Evolutionary conservation across 2,797 vertebrate species (phyloP).

Genomic region (Nyctalus aviator): DNA sequence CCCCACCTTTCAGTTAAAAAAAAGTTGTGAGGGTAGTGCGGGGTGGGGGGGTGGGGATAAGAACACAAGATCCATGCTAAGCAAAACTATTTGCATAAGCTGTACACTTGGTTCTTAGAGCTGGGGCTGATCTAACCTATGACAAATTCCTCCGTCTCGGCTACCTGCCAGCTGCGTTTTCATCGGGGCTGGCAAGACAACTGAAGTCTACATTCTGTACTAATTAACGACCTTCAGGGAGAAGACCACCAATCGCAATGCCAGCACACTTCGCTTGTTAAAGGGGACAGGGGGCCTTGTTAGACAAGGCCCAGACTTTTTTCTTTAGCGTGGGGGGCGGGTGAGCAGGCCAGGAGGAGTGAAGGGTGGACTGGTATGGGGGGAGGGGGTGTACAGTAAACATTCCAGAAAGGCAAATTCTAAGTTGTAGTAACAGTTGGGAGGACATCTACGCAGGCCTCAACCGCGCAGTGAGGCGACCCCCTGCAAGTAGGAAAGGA

Average conservation of each 20-base stretch:
- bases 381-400: constrained; percentile 1
- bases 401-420: constrained; percentile 65
- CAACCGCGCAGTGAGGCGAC: background rate
- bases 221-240: constrained; percentile 95
- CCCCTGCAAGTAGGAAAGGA: background rate
- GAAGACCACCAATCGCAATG: constrained; percentile 93
- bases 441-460: background rate
- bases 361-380: constrained; percentile 35
- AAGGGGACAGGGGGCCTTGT: constrained; percentile 87
- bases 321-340: constrained; percentile 77
- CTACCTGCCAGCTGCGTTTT: constrained; percentile 91
- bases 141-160: constrained; percentile 93
- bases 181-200: constrained; percentile 93
- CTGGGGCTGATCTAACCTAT: constrained; percentile 92
- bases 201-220: constrained; percentile 93
- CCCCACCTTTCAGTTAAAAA: constrained; percentile 80
- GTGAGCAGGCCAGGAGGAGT: constrained; percentile 70
- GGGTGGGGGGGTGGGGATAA: constrained; percentile 54
- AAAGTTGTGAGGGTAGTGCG: constrained; percentile 78
- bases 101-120: constrained; percentile 89
- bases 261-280: constrained; percentile 92
- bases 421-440: constrained; percentile 5
- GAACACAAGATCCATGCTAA: constrained; percentile 88
- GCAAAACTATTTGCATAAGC: constrained; percentile 89
- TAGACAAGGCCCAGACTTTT: constrained; percentile 83